A percentile compares a stretch with the other conserved stretches of the same genome.
phyloP scores from a whole-genome alignment of 2,797 vertebrate genomes.

The Aldrovandia affinis region DNA sequence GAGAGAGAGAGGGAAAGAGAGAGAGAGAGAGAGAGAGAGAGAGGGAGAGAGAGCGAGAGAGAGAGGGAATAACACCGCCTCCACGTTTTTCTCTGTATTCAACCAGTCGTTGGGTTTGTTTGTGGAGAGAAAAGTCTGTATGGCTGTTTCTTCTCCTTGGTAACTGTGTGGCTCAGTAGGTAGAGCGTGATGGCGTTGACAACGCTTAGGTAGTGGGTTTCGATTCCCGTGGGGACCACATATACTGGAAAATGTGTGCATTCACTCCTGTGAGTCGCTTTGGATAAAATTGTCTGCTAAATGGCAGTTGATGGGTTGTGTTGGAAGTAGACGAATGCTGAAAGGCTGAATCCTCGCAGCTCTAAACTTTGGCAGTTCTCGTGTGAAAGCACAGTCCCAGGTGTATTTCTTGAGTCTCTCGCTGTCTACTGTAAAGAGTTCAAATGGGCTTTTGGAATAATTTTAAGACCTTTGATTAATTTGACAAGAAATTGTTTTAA shows the following conservation, averaged over 20 bases:
- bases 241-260: too few relatives aligned
- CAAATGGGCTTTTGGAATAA: not conserved
- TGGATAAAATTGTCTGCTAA: too few relatives aligned
- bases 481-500: not conserved
- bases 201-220: too few relatives aligned
- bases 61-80: not conserved
- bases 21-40: not conserved
- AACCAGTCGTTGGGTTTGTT: not conserved
- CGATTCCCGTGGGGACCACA: too few relatives aligned
- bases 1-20: not conserved
- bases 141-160: not conserved
- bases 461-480: not conserved
- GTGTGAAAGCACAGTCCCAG: not conserved
- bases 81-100: not conserved
- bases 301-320: not conserved
- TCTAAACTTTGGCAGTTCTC: constrained; percentile 6
- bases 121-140: not conserved
- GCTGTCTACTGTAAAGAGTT: not conserved
- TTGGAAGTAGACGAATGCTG: not conserved
- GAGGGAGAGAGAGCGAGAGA: not conserved
- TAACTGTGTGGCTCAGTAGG: not conserved
- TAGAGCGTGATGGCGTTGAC: too few relatives aligned
- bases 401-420: not conserved
- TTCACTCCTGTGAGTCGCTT: too few relatives aligned
- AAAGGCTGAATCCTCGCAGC: not conserved